Evolutionary conservation across 2,113 vertebrate species (phyloP).

Genomic region (Ochotona princeps): DNA sequence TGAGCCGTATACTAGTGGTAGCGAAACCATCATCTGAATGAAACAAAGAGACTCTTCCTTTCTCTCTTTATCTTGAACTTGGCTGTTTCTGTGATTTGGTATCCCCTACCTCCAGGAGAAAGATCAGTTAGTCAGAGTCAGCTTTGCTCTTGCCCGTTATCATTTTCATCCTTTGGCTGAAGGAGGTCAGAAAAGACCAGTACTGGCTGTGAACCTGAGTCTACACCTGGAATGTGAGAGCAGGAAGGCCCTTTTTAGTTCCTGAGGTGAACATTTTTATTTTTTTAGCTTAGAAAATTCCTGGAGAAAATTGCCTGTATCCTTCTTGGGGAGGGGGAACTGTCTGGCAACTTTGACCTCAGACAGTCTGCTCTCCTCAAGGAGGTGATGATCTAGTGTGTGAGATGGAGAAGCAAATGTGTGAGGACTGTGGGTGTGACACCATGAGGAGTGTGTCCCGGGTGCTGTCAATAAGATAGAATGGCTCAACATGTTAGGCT

Average conservation of each 20-base stretch:
- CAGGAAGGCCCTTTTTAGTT: not conserved
- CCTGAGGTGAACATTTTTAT: slow-evolving; percentile 10
- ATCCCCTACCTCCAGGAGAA: not conserved
- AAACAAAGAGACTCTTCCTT: not conserved
- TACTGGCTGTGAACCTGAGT: not conserved
- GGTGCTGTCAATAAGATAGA: not conserved
- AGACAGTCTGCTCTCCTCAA: not conserved
- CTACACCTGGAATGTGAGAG: not conserved
- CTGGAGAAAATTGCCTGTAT: not conserved
- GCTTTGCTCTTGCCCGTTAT: not conserved
- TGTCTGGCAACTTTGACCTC: not conserved
- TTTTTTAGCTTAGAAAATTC: not conserved
- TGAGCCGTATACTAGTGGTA: accelerated
- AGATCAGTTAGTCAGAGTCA: not conserved
- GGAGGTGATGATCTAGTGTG: not conserved
- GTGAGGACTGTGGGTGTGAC: not conserved
- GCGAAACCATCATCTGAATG: not conserved
- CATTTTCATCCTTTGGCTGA: not conserved
- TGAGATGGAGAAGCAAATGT: not conserved
- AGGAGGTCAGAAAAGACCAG: not conserved
- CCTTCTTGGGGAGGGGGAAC: too few relatives aligned
- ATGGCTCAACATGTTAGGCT: not conserved
- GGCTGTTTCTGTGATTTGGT: not conserved
- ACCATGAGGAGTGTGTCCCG: not conserved
- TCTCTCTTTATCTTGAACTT: not conserved